Evolutionary conservation across 2,113 vertebrate genomes (phyloP).

Genomic region (Felis catus): F.catus_Fca126_mat1.0 CM031426.1:59501501-59502000

Average conservation of each 20-base stretch:
- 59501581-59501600: not conserved
- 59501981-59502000: not conserved
- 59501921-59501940: accelerated
- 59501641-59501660: not conserved
- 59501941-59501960: too few species aligned
- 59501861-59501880: too few species aligned
- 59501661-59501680: accelerated
- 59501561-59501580: not conserved
- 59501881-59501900: not conserved
- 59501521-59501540: too few species aligned
- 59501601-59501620: not conserved
- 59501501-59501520: not conserved
- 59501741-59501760: accelerated
- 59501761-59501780: not conserved
- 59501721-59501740: accelerated
- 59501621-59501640: not conserved
- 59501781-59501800: not conserved
- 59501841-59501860: not conserved
- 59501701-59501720: not conserved
- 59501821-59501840: not conserved
- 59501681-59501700: not conserved
- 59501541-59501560: accelerated
- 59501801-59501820: not conserved
- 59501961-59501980: accelerated
- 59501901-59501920: not conserved